Conservation (phyloP, 1,140 invertebrate species). For the Nixonia krombeini region DNA sequence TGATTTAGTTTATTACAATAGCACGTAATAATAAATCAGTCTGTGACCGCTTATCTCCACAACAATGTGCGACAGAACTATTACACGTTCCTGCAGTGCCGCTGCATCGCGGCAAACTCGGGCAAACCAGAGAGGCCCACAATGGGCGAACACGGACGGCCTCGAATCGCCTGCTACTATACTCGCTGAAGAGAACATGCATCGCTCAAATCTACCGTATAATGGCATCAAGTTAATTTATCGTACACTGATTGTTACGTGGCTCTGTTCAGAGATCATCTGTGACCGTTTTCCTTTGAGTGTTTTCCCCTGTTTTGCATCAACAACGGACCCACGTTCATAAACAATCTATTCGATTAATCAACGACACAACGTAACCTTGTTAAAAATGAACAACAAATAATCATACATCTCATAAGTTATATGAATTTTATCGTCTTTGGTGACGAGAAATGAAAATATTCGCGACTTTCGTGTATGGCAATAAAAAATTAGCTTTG, state of each 20-base stretch:
- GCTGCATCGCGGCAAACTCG: slow-evolving; percentile 8
- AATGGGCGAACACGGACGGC: slow-evolving; percentile 22
- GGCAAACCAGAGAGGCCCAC: slow-evolving; percentile 26
- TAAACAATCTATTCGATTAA: no score
- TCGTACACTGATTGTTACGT: slow-evolving; percentile 27
- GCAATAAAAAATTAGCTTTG: no score
- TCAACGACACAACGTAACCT: no score
- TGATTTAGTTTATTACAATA: slow-evolving; percentile 47
- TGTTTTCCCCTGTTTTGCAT: no score
- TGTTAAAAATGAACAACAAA: no score
- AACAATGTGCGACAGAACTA: slow-evolving; percentile 46
- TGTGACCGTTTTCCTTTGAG: slow-evolving; percentile 12
- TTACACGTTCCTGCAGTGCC: slow-evolving; percentile 31
- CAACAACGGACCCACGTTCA: no score
- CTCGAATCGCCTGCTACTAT: slow-evolving; percentile 14
- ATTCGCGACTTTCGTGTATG: no score
- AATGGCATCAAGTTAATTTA: slow-evolving; percentile 43
- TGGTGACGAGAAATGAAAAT: no score
- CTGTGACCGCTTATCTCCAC: slow-evolving; percentile 29
- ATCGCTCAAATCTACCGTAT: slow-evolving; percentile 42
- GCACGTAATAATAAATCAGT: slow-evolving; percentile 38
- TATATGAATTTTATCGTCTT: no score
- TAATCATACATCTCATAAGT: no score
- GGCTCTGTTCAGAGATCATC: slow-evolving; percentile 16
- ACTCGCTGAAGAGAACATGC: slow-evolving; percentile 33